These are phyloP conservation scores for Masticophis lateralis DNA, from an alignment of 2,797 vertebrate species.

Conservation along the genomic window DNA sequence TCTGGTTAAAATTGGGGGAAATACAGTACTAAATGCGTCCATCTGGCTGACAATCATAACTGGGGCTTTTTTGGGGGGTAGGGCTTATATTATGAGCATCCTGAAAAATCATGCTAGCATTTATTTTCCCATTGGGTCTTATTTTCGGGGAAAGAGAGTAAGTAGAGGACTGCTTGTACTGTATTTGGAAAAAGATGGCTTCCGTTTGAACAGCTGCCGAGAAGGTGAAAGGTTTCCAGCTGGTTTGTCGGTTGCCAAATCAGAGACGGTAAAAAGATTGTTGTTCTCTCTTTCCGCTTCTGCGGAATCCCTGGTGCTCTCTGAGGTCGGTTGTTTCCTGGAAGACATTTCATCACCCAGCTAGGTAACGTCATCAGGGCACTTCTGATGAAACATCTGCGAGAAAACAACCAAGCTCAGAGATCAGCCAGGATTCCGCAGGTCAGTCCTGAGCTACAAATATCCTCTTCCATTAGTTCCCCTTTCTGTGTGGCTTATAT, in stretches of 20 bases:
- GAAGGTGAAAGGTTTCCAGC: background rate
- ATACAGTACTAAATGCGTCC: too few relatives aligned
- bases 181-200: background rate
- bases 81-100: too few relatives aligned
- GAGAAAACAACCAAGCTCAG: background rate
- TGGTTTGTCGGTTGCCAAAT: background rate
- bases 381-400: background rate
- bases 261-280: background rate
- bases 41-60: too few relatives aligned
- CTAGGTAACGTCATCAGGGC: background rate
- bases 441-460: background rate
- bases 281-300: background rate
- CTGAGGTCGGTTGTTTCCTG: background rate
- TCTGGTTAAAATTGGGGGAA: too few relatives aligned
- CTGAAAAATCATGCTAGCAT: too few relatives aligned
- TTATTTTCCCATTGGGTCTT: too few relatives aligned
- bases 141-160: too few relatives aligned
- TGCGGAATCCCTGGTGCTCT: background rate
- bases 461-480: background rate
- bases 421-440: background rate
- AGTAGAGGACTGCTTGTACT: background rate
- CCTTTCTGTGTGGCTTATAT: background rate
- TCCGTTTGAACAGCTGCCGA: background rate
- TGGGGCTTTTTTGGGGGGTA: too few relatives aligned
- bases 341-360: background rate